Evolutionary conservation across 2,888 invertebrate genomes (phyloP).

Genomic region (Psococerastis gibbosa): DNA sequence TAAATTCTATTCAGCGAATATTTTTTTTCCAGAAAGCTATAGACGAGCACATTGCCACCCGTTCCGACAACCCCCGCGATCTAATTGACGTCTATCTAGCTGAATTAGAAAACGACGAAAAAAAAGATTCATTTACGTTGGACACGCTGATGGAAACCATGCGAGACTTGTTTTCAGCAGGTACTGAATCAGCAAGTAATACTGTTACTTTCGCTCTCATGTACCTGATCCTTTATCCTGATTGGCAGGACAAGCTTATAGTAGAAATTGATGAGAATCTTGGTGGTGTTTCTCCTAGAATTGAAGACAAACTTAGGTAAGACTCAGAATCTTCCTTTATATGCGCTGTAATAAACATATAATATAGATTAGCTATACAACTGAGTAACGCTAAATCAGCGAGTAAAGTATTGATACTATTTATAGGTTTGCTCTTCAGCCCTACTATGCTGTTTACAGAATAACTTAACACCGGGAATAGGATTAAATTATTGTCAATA

Average conservation of each 20-base stretch:
- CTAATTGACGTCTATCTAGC: conserved; percentile 17
- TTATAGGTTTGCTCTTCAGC: too few relatives aligned
- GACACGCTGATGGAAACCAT: conserved; percentile 11
- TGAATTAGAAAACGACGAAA: conserved; percentile 15
- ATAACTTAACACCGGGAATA: too few relatives aligned
- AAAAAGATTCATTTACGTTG: conserved; percentile 13
- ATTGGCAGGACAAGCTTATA: conserved; percentile 16
- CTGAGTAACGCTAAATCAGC: too few relatives aligned
- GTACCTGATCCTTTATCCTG: conserved; percentile 17
- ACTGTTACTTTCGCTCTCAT: conserved; percentile 16
- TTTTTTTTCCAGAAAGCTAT: conserved; percentile 14
- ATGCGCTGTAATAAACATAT: too few relatives aligned
- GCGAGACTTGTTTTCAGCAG: conserved; percentile 17
- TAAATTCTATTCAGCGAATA: too few relatives aligned
- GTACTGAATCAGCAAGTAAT: conserved; percentile 17
- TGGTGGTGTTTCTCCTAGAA: conserved; percentile 11
- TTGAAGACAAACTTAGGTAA: conserved; percentile 12
- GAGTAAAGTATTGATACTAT: too few relatives aligned
- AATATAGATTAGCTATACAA: too few relatives aligned
- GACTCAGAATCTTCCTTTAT: too few relatives aligned
- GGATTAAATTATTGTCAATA: too few relatives aligned
- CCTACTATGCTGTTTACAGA: too few relatives aligned
- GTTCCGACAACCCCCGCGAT: conserved; percentile 16
- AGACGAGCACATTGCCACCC: conserved; percentile 15
- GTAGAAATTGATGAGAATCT: conserved; percentile 16